Base-by-base conservation (phyloP, 2,797 vertebrate genomes). In the Paedocypris micromegethes region DNA sequence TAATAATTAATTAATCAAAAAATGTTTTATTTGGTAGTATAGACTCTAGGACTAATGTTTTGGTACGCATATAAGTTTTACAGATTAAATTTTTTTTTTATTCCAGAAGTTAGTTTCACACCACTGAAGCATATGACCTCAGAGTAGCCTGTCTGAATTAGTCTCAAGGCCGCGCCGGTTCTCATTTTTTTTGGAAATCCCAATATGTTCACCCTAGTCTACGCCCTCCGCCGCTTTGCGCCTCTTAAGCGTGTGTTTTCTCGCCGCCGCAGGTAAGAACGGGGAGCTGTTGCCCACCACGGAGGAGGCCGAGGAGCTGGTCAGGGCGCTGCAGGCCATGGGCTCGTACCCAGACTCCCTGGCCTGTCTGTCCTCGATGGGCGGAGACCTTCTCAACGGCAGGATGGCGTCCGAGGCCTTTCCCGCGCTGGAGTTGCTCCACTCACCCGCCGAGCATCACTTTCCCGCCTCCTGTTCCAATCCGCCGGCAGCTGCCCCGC, bases 221-320 rank as follows among this genome's bases (percentile, higher is more conserved):
- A 23, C 23, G 23, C 23, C 23, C 23, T 23, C 23, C 23, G 23
- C n/a, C n/a, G n/a, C n/a, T n/a, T n/a, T 76, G 64, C 73, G 58
- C 6, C 37, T 58, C 8, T 6, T 66, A 55, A 38, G n/a, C 58
- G 41, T 57, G 23, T 23, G 23, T 85, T 60, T 72, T 5, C 78
- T 66, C 75, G 3, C 69, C 50, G 65, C 8, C 55, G 42, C 77
- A 99, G 97, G 95, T 83, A 99, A 98, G 85, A 99, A 99, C 2
- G 97, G 96, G 72, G 97, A 99, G 72, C 88, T 99, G 54, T 87
- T 99, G 72, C 97, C 97, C 0, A 99, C 96, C 41, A 98, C 96
- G 0, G 97, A 99, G 87, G 97, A 98, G 85, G 97, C 97, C 0
- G 97, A 99, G 82, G 97, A 99, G 83, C 86, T 99, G 79, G 97